phyloP scores from a whole-genome alignment of 2,797 vertebrate species.

The Synanceia verrucosa region DNA sequence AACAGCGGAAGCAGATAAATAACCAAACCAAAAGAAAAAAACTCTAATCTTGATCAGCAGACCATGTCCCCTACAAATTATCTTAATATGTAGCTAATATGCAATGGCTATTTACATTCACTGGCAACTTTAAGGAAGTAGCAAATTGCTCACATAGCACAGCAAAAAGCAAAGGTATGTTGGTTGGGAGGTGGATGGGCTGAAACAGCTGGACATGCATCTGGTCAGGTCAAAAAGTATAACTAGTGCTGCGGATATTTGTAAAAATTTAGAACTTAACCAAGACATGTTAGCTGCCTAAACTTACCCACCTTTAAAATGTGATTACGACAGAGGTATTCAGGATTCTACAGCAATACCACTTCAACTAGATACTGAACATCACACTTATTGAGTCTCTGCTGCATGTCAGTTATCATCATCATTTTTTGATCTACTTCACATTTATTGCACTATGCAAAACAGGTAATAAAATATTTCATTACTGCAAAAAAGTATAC shows the following conservation, averaged over 20 bases:
- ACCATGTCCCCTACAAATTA: background rate
- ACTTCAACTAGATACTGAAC: background rate
- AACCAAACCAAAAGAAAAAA: background rate
- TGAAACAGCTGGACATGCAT: background rate
- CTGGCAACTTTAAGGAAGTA: background rate
- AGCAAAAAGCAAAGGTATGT: too few species aligned
- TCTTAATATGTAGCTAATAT: slow-evolving; percentile 2
- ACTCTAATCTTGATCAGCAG: background rate
- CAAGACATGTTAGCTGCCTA: background rate
- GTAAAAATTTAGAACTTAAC: background rate
- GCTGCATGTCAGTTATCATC: background rate
- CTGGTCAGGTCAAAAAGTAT: background rate
- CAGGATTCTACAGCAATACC: too few species aligned
- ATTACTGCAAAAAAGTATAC: background rate
- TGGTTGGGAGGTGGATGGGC: background rate
- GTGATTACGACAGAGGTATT: background rate
- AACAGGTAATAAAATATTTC: background rate
- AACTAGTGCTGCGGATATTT: background rate
- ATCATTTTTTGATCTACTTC: background rate
- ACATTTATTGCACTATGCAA: background rate
- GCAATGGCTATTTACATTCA: background rate
- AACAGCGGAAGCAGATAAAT: background rate
- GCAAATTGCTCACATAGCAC: background rate
- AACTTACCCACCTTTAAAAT: background rate
- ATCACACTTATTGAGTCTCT: background rate